Base-by-base conservation (phyloP, 2,113 vertebrate genomes). In the Paramormyrops kingsleyae region DNA sequence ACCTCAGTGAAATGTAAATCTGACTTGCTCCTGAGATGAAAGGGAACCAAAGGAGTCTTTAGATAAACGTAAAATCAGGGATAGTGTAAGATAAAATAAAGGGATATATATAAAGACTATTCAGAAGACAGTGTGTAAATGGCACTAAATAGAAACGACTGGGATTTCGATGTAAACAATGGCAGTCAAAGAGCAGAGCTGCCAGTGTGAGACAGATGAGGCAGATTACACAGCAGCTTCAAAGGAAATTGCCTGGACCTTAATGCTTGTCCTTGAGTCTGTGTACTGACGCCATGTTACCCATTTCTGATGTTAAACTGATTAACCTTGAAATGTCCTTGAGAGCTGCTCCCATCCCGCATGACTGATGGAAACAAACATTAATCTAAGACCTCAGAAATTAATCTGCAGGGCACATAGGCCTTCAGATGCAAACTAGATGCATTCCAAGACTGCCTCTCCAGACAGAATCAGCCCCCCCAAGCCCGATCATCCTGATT, bases 321-420 rank as follows among this genome's bases (percentile, higher is more conserved):
- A 24, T 93, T 92, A 92, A 87, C 93, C 93, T 93, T 90, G 88
- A 90, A 89, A 5, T 92, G 93, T 93, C 94, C 93, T 94, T 94
- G 91, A 90, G 91, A 93, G 85, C 62, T 87, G 90, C 88, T 88
- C 88, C 90, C 56, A 92, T 91, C 94, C 90, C 19, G 87, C 31
- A 85, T 70, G 56, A 94, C 90, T 94, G 93, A 95, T 93, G 89
- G 91, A 95, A 95, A 94, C 91, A 94, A 92, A 91, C 89, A 31
- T 92, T 93, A 91, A 94, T 94, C 91, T 92, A 91, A 92, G 91
- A 92, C 90, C 91, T 94, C 90, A 80, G 35, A 80, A 12, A 19
- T 35, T 13, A 80, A 80, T 80, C 5, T 80, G 31, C 0, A 42
- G 70, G 74, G 35, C 1, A 17, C 13, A 80, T 7, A 42, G 17